Percentiles rank a stretch among this genome's conserved stretches.
Conservation (phyloP, 2,113 vertebrate species). For the Malurus melanocephalus region DNA sequence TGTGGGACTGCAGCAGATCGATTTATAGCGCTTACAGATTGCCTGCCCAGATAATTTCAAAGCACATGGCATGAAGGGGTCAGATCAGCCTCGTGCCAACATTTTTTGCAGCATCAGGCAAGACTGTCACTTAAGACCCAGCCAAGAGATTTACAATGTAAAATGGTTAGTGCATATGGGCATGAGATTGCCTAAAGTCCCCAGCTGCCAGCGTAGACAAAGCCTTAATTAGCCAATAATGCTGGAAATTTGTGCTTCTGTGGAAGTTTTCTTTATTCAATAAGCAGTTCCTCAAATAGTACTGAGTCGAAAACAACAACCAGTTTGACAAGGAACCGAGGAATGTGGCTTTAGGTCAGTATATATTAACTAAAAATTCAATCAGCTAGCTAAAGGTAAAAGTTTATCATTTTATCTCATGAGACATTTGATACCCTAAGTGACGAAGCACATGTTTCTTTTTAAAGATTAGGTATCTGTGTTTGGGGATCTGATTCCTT, state of each 20-base stretch:
- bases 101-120: conserved; percentile 67
- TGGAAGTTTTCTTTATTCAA: conserved; percentile 45
- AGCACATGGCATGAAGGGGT: conserved; percentile 60
- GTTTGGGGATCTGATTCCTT: background rate
- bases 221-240: conserved; percentile 60
- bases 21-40: conserved; percentile 49
- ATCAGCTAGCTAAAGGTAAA: background rate
- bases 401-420: conserved; percentile 25
- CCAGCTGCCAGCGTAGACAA: conserved; percentile 58
- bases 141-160: conserved; percentile 70
- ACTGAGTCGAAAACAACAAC: conserved; percentile 3
- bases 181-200: conserved; percentile 59
- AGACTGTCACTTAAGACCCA: conserved; percentile 64
- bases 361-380: conserved; percentile 41
- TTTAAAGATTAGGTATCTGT: background rate
- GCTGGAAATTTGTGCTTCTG: conserved; percentile 38
- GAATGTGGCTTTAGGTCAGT: background rate
- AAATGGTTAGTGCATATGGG: conserved; percentile 65
- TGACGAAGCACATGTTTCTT: background rate
- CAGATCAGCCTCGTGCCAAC: conserved; percentile 57
- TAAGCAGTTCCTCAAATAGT: conserved; percentile 10
- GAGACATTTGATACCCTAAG: background rate
- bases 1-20: conserved; percentile 19
- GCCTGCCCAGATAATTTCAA: conserved; percentile 53
- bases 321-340: background rate